These are phyloP conservation scores for Gallinago media DNA, from an alignment of 2,113 vertebrate genomes.

Conservation along the genomic window DNA sequence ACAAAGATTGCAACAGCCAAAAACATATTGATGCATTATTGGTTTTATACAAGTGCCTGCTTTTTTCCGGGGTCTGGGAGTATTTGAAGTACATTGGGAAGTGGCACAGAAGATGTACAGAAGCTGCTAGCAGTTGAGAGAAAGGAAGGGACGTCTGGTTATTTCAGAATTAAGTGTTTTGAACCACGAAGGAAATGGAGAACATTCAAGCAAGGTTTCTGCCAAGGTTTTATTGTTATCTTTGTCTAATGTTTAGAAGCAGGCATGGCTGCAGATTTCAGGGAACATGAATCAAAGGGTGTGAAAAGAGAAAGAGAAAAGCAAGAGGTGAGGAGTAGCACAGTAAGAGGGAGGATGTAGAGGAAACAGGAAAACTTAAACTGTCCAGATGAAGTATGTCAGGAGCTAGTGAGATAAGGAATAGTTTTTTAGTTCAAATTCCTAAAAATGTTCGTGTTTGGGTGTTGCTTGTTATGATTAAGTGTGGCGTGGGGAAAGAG, in stretches of 20 bases:
- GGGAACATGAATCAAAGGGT: background rate
- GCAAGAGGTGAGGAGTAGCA: background rate
- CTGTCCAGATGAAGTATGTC: background rate
- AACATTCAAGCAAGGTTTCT: background rate
- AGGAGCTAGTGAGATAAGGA: background rate
- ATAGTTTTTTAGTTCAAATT: background rate
- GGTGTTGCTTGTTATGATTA: background rate
- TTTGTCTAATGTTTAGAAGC: background rate
- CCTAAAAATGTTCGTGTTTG: background rate
- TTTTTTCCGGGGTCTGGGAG: background rate
- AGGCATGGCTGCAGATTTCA: background rate
- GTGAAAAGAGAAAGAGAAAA: background rate
- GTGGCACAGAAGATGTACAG: background rate
- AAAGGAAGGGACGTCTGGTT: background rate
- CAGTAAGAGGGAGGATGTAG: background rate
- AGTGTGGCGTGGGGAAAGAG: background rate
- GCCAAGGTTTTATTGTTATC: background rate
- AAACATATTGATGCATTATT: constrained; percentile 12
- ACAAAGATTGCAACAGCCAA: background rate
- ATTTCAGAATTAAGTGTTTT: constrained; percentile 14
- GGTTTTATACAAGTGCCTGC: background rate
- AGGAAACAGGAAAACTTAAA: background rate
- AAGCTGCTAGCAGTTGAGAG: background rate
- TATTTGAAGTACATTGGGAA: constrained; percentile 12
- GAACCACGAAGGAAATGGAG: background rate